Evolutionary conservation across 2,113 vertebrate genomes (phyloP), one percentile per base, ranked within the genome.

Genomic region (Lophotis ruficrista): DNA sequence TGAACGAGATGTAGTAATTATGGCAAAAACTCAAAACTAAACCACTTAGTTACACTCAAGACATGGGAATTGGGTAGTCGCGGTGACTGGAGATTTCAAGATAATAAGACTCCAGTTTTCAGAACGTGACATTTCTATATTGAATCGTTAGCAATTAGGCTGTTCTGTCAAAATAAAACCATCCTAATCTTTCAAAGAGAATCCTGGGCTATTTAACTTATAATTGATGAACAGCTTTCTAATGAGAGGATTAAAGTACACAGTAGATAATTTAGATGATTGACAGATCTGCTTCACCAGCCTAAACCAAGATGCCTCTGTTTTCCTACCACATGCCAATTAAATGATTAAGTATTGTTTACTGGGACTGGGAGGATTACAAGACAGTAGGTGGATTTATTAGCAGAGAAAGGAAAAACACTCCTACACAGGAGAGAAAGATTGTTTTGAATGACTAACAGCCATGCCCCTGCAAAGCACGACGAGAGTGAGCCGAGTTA

Each of bases 351-450:
- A 90, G 33, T 76, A 77, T 79, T 95, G 91, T 86, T 95, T 93
- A 93, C 91, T 58, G 71, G 89, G n/a, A 50, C 61, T 12, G 43
- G 57, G 53, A 73, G 58, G n/a, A 95, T 86, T 93, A 91, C 89
- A 96, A 95, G 94, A 92, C 93, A 82, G 90, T 92, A 96, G 94
- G 93, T 94, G 94, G 87, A 80, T 93, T 94, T 96, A 96, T 95
- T 95, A 96, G 70, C 47, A 89, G 90, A 79, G 91, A 93, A 96
- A 95, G 94, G 93, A 91, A 95, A 97, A 96, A 91, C 73, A 91
- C 89, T 93, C 89, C 94, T 80, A 87, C 93, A 76, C 38, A 68
- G 65, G 76, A 91, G 56, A 82, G 82, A 57, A 95, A 79, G 69
- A 72, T 68, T 87, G 61, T 89, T 97, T 96, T 91, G 72, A 93